phyloP scores from a whole-genome alignment of 1,140 invertebrate species.

The Chrysomallon squamiferum region DNA sequence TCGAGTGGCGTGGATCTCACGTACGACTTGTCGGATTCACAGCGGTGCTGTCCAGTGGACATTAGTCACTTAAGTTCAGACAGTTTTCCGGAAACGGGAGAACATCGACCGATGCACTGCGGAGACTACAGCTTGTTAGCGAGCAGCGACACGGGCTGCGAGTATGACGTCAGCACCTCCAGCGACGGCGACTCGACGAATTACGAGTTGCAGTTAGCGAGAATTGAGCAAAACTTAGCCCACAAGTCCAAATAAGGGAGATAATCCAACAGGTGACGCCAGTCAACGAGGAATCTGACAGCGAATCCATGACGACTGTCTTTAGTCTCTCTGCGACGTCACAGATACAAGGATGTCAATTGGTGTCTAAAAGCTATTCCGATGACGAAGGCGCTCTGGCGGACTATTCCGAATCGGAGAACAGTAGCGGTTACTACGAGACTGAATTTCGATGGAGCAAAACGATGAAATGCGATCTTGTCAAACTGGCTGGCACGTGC shows the following conservation, averaged over 20 bases:
- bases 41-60: neutral
- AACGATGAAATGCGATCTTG: no score
- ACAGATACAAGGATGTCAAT: constrained; percentile 19
- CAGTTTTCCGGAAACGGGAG: neutral
- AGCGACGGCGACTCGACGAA: constrained; percentile 37
- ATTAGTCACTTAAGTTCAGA: neutral
- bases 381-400: constrained; percentile 33
- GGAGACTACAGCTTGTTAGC: constrained; percentile 6
- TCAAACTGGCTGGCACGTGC: no score
- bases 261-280: neutral
- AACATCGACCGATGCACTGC: neutral
- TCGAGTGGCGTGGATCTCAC: neutral
- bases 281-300: constrained; percentile 12
- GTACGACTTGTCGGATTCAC: neutral
- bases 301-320: constrained; percentile 36
- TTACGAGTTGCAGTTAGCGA: constrained; percentile 43
- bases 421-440: constrained; percentile 41
- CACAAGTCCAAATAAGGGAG: constrained; percentile 6
- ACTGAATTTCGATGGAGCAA: no score
- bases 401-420: constrained; percentile 38
- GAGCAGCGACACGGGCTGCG: constrained; percentile 40
- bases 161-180: constrained; percentile 50
- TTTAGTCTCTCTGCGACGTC: constrained; percentile 34
- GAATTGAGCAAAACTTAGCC: constrained; percentile 39
- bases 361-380: no score